Base-by-base conservation (phyloP, 2,888 invertebrate genomes). In the Cheilosia impressa region DNA sequence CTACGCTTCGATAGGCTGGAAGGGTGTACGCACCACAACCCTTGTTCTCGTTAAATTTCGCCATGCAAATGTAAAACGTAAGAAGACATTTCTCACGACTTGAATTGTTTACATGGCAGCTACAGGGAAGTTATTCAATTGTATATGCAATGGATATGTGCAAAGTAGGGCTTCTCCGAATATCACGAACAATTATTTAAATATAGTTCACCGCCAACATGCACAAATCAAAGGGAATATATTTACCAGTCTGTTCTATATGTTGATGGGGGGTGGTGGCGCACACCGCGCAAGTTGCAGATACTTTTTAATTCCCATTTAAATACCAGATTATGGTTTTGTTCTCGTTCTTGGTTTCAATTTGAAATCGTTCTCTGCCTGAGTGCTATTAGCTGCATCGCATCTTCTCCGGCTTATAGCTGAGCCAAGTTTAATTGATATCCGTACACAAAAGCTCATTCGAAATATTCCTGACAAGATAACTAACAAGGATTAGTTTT, bases 391-490 rank as follows among this genome's bases (percentile, higher is more conserved):
- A 50, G 50, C 38, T 38, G 4, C 3, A 13, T 38, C 38, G 13
- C 34, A 53, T 43, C 52, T 45, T 22, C 13, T 19, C 17, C 2
- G 60, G 62, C 34, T 63, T 71, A 52, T 13, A 24, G 52, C 13
- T 57, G 27, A 72, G 17, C 10, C 10, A 34, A 31, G 55, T 80
- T 62, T 73, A 68, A 80, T 73, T 80, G 27, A 80, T 47, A 41
- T 22, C 22, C 53, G 52, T 5, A 50, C 17, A 63, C 19, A 43
- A 47, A 55, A 19, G 31, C 52, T 68, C 31, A 45, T 3, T 52
- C 19, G 17, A 50, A 58, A 27, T 4, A 41, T 43, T 38, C 34
- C 43, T 69, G 53, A 15, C 68, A 55, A 41, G 69, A 53, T 27
- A 47, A 17, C 55, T 69, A 47, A 63, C 62, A 55, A 52, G 43